Evolutionary conservation across 2,888 invertebrate genomes (phyloP).

Genomic region (Drepana falcataria): DNA sequence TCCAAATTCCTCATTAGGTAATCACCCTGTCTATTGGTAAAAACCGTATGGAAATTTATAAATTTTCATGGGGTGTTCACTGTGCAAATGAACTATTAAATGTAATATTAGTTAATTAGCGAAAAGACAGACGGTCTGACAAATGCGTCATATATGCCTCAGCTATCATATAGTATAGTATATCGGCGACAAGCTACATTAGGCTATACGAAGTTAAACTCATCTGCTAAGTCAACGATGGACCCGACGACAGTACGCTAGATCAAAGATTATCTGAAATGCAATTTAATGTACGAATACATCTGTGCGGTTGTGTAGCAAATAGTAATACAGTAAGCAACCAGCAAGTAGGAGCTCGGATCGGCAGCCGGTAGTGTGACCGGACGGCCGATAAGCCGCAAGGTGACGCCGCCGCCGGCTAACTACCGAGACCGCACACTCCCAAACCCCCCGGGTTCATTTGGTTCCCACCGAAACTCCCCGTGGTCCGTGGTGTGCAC

Average conservation of each 20-base stretch:
- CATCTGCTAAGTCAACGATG: too few relatives aligned
- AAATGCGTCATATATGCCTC: too few relatives aligned
- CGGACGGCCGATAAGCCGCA: slow-evolving; percentile 61
- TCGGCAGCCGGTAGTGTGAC: slow-evolving; percentile 32
- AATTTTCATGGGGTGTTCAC: too few relatives aligned
- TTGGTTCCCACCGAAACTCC: slow-evolving; percentile 33
- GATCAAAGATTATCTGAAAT: slow-evolving; percentile 21
- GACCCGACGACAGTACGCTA: slow-evolving; percentile 2
- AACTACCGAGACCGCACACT: slow-evolving; percentile 40
- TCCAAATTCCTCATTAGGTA: too few relatives aligned
- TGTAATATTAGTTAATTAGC: too few relatives aligned
- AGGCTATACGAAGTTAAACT: too few relatives aligned
- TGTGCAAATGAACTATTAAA: too few relatives aligned
- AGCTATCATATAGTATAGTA: too few relatives aligned
- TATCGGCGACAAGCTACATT: too few relatives aligned
- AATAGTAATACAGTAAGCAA: slow-evolving; percentile 16
- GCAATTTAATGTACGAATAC: slow-evolving; percentile 27
- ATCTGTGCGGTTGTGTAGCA: slow-evolving; percentile 17
- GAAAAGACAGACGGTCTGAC: too few relatives aligned
- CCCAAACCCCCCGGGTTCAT: slow-evolving; percentile 27
- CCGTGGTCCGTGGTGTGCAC: slow-evolving; percentile 16
- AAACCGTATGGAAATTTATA: too few relatives aligned
- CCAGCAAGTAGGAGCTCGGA: slow-evolving; percentile 7
- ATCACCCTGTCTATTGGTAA: too few relatives aligned
- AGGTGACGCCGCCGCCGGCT: slow-evolving; percentile 48